Percentiles rank a stretch among this genome's conserved stretches.
Conservation (phyloP, 2,888 invertebrate genomes). For the Linnaemya vulpina region DNA sequence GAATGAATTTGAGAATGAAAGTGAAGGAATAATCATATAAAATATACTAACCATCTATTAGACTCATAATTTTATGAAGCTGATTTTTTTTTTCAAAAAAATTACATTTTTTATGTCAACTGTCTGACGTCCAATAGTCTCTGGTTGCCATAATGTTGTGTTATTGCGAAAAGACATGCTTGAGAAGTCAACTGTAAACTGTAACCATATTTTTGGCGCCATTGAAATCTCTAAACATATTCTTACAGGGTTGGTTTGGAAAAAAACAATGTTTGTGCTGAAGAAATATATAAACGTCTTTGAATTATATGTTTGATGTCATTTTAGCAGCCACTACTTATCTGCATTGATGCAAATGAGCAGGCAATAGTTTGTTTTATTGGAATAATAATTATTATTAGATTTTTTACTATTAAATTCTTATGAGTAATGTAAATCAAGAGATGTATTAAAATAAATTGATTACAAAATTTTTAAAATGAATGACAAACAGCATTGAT, state of each 20-base stretch:
- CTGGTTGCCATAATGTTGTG: constrained; percentile 30
- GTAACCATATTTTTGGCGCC: constrained; percentile 82
- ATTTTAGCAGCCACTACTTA: constrained; percentile 5
- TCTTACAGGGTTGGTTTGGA: background rate
- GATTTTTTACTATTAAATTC: background rate
- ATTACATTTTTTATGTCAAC: constrained; percentile 11
- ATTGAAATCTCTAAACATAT: constrained; percentile 67
- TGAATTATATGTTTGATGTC: background rate
- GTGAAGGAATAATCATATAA: background rate
- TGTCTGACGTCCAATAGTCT: constrained; percentile 65
- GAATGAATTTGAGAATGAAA: background rate
- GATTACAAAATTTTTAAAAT: background rate
- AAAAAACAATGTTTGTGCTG: background rate
- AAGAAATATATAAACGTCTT: background rate
- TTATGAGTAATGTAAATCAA: background rate
- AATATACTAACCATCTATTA: background rate
- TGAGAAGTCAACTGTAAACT: constrained; percentile 69
- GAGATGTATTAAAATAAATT: background rate
- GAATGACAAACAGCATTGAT: no score
- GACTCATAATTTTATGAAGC: constrained; percentile 17
- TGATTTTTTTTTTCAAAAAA: constrained; percentile 24
- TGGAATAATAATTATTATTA: background rate
- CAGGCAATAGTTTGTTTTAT: background rate
- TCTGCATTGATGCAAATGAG: constrained; percentile 6
- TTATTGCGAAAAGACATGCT: constrained; percentile 30